phyloP scores from a whole-genome alignment of 2,113 vertebrate genomes.

The Oxyura jamaicensis region DNA sequence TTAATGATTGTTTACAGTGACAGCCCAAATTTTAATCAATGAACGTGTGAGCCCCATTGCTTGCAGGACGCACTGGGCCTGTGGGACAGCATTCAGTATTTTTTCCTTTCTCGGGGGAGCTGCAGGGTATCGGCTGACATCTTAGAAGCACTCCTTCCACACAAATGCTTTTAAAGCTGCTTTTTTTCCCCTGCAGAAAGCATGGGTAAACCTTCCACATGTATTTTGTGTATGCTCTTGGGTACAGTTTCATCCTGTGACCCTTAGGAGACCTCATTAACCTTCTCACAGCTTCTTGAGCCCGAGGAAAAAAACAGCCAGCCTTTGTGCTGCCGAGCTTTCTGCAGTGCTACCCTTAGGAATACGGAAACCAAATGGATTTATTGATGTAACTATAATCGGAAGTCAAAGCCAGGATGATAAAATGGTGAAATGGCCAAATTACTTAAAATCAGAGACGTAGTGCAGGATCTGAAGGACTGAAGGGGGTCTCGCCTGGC shows the following conservation, averaged over 20 bases:
- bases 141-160: background rate
- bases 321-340: conserved; percentile 26
- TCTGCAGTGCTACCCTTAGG: background rate
- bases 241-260: conserved; percentile 5
- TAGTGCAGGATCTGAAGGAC: background rate
- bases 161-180: background rate
- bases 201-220: background rate
- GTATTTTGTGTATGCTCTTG: background rate
- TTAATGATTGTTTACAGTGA: conserved; percentile 14
- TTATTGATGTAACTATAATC: conserved; percentile 59
- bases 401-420: conserved; percentile 49
- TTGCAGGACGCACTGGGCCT: background rate
- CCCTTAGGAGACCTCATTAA: background rate
- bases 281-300: conserved; percentile 12
- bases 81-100: background rate
- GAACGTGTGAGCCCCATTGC: background rate
- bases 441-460: conserved; percentile 58
- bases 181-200: background rate
- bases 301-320: background rate
- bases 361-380: conserved; percentile 49
- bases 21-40: conserved; percentile 14
- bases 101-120: conserved; percentile 1
- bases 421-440: conserved; percentile 40
- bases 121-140: background rate
- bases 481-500: background rate